Percentiles rank a stretch among this genome's conserved stretches.
Evolutionary conservation across 2,113 vertebrate species (phyloP).

Genomic region (Eptesicus fuscus): DNA sequence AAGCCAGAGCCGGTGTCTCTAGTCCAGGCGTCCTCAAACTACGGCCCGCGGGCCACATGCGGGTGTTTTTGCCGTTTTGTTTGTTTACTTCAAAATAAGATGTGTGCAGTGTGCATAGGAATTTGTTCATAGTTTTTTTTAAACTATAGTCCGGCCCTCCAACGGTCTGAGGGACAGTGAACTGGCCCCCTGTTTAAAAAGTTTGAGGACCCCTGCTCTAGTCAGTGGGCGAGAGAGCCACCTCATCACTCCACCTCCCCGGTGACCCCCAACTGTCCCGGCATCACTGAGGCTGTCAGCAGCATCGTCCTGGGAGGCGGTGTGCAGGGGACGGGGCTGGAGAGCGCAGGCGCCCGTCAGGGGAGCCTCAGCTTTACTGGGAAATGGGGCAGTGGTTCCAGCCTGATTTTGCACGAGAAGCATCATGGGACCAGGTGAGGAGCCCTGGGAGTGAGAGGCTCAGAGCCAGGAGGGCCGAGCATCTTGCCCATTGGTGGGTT

Average conservation of each 20-base stretch:
- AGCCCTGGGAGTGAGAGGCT: not conserved
- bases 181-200: too few relatives aligned
- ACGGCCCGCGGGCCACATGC: too few relatives aligned
- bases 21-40: too few relatives aligned
- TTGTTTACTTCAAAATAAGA: too few relatives aligned
- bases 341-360: not conserved
- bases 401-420: not conserved
- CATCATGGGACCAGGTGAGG: not conserved
- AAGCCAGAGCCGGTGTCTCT: not conserved
- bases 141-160: too few relatives aligned
- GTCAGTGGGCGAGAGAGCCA: not conserved
- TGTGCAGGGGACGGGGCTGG: not conserved
- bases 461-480: rapidly evolving
- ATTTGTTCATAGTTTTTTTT: too few relatives aligned
- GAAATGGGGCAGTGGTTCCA: not conserved
- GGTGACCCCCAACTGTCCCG: rapidly evolving
- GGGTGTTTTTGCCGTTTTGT: too few relatives aligned
- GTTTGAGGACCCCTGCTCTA: too few relatives aligned
- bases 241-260: not conserved
- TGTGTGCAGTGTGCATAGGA: too few relatives aligned
- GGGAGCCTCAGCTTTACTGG: not conserved
- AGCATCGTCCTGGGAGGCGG: not conserved
- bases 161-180: too few relatives aligned
- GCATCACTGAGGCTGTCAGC: not conserved
- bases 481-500: not conserved